Percentiles rank a stretch among this genome's conserved stretches.
Evolutionary conservation across 2,888 invertebrate species (phyloP).

Genomic region (Sylvicola cinctus): DNA sequence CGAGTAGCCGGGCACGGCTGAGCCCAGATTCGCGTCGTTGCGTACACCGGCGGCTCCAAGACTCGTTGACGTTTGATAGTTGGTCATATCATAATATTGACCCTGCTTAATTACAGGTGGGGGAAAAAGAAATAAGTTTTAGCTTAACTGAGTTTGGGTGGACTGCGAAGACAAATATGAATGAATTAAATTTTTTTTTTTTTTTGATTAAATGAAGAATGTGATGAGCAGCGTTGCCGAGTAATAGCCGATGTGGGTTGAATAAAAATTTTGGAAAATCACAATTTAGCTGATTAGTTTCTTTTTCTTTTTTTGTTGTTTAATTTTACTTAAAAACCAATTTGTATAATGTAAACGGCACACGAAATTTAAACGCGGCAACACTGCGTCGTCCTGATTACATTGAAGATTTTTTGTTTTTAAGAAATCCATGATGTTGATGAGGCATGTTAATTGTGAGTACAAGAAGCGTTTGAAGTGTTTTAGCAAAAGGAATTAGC

Average conservation of each 20-base stretch:
- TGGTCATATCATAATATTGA: constrained; percentile 53
- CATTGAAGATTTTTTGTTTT: too few relatives aligned
- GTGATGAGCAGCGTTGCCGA: neutral
- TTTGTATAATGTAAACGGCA: constrained; percentile 3
- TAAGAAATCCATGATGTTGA: too few relatives aligned
- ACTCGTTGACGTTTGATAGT: constrained; percentile 52
- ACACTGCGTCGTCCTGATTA: too few relatives aligned
- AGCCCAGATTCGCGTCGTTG: constrained; percentile 40
- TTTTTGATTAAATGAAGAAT: neutral
- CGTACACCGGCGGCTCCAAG: constrained; percentile 38
- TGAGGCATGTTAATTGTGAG: too few relatives aligned
- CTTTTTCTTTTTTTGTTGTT: neutral
- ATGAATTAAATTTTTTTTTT: neutral
- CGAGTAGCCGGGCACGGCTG: constrained; percentile 47
- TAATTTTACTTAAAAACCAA: neutral
- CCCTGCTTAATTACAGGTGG: constrained; percentile 18
- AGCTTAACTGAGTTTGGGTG: too few relatives aligned
- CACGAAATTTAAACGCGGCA: too few relatives aligned
- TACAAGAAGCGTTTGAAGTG: too few relatives aligned
- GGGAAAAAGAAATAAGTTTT: constrained; percentile 4
- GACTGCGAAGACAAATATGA: too few relatives aligned
- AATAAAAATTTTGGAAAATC: neutral
- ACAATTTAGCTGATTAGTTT: neutral
- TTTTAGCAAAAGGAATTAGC: too few relatives aligned
- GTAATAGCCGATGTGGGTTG: neutral